Evolutionary conservation across 1,140 invertebrate genomes (phyloP), one percentile per base, ranked within the genome.

Genomic region (Thaumetopoea pityocampa): DNA sequence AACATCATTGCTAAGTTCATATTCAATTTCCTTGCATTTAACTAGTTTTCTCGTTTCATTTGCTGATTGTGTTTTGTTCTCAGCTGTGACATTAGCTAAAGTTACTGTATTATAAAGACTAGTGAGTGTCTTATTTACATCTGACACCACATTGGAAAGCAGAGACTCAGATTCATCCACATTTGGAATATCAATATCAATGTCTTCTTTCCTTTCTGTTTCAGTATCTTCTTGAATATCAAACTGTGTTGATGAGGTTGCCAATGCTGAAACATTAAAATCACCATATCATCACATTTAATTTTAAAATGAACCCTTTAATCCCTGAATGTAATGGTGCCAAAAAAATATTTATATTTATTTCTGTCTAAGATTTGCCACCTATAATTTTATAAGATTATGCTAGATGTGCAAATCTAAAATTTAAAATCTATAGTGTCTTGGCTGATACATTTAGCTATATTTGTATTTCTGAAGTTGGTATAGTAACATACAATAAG

Each of bases 41-140:
- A 80, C 73, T 9, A 80, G 44, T 65, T 84, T 86, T 23, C 65
- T 62, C n/a, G 81, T 85, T 60, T 85, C 78, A 47, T 81, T 85
- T 1, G 37, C 37, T 8, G 43, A 19, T 9, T 67, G 57, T 23
- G 70, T 80, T 26, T 35, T 72, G 34, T 74, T 85, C 20, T 76
- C 76, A 1, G 60, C 55, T 6, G 78, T 69, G 4, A 74, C 49
- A 46, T 84, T 82, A 1, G 68, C 64, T 9, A 70, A 67, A 10
- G 77, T 78, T 3, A 81, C 69, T 27, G 80, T 76, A 33, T 81
- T 78, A 35, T 79, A 78, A 1, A 77, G 41, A 19, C 62, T 73
- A 3, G 70, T 79, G 2, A 84, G 51, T 5, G 80, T 84, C 50
- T 81, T 78, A 22, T 84, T 78, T 5, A 84, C 67, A 51, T 84